These are phyloP conservation scores for Nasonia giraulti DNA, from an alignment of 1,140 invertebrate genomes.

Conservation along the genomic window DNA sequence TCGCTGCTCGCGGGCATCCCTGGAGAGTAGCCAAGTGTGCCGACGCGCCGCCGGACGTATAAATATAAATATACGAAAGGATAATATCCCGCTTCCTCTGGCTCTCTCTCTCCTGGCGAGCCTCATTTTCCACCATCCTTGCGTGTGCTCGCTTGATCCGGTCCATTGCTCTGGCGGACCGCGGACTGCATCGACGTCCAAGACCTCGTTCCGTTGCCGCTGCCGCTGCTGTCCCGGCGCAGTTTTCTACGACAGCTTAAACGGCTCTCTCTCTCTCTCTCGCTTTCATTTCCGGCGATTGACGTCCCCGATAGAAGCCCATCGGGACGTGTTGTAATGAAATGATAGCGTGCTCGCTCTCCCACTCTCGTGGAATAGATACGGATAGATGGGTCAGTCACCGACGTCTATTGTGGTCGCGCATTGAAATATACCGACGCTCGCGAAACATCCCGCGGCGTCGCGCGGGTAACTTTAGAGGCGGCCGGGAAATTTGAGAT, in stretches of 20 bases:
- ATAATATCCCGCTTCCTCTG: conserved; percentile 27
- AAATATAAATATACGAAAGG: conserved; percentile 20
- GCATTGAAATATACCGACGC: neutral
- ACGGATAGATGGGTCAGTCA: conserved; percentile 4
- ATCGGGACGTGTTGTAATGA: conserved; percentile 31
- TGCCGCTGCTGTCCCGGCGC: neutral
- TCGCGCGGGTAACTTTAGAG: neutral
- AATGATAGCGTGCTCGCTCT: conserved; percentile 11
- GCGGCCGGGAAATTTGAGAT: neutral
- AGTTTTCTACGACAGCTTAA: neutral
- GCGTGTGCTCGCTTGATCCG: neutral
- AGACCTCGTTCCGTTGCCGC: neutral
- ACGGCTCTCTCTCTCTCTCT: neutral
- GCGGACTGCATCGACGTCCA: neutral
- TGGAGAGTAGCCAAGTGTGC: conserved; percentile 10
- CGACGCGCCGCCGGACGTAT: conserved; percentile 11
- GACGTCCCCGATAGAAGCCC: conserved; percentile 23
- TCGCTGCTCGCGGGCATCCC: neutral
- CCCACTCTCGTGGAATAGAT: neutral
- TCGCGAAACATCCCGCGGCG: conserved; percentile 7
- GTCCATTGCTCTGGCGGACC: neutral
- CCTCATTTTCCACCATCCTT: neutral
- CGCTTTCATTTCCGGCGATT: conserved; percentile 45
- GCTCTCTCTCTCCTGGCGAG: neutral
- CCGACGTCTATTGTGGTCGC: neutral